A percentile compares a stretch with the other conserved stretches of the same genome.
These are phyloP conservation scores for Typhlichthys eigenmanni DNA, from an alignment of 2,797 vertebrate genomes.

Conservation along the genomic window DNA sequence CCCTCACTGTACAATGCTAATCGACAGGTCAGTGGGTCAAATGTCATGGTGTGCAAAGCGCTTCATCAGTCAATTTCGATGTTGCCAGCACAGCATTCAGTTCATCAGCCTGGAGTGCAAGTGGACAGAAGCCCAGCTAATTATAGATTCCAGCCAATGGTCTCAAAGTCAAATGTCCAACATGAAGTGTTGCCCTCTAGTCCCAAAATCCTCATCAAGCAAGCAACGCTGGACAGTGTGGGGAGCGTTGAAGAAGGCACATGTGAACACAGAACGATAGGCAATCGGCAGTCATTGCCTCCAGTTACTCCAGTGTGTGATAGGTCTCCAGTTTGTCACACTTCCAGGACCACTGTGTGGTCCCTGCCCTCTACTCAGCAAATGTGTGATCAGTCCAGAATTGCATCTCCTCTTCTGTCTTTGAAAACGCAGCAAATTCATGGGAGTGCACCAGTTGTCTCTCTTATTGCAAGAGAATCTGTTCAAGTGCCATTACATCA, in stretches of 20 bases:
- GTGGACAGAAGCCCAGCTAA: conserved; percentile 12
- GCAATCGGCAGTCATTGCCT: conserved; percentile 11
- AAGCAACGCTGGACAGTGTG: conserved; percentile 66
- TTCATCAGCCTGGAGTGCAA: conserved; percentile 29
- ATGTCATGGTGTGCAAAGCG: conserved; percentile 26
- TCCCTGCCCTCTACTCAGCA: conserved; percentile 5
- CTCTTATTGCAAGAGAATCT: conserved; percentile 18
- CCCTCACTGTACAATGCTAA: conserved; percentile 21
- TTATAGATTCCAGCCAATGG: conserved; percentile 27
- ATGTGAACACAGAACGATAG: conserved; percentile 28
- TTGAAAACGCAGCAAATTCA: conserved; percentile 14
- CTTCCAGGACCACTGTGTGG: not conserved
- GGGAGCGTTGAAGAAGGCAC: conserved; percentile 53
- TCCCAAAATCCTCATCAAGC: conserved; percentile 68
- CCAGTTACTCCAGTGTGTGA: not conserved
- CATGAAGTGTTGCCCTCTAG: conserved; percentile 14
- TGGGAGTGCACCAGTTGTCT: not conserved
- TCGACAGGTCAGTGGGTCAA: conserved; percentile 18
- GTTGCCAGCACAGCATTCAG: conserved; percentile 34
- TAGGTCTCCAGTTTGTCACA: not conserved
- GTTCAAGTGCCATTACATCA: conserved; percentile 26
- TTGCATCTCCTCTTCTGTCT: conserved; percentile 16
- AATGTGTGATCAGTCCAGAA: conserved; percentile 8
- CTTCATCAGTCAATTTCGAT: conserved; percentile 21
- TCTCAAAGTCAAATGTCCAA: conserved; percentile 29